Evolutionary conservation across 2,888 invertebrate species (phyloP), one percentile per base, ranked within the genome.

Genomic region (Thecocarcelia acutangulata): DNA sequence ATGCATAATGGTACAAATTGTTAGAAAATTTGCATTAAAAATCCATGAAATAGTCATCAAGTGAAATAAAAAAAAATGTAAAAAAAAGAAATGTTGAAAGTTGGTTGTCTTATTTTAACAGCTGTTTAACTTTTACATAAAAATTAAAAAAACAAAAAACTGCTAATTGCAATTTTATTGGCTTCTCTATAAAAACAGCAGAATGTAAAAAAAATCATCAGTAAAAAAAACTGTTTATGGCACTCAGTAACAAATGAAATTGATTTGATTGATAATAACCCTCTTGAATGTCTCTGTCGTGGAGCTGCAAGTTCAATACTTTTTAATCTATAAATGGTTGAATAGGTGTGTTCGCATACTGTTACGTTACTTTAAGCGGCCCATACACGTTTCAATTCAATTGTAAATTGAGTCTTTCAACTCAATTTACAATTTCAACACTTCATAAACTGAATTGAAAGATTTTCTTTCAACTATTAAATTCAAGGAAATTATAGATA

Each of bases 141-240:
- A 48, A 21, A 13, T 24, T 58, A 13, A 85, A 84, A 83, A 12
- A 86, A 85, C 79, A 83, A 13, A 86, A 85, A 80, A 77, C 64
- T 77, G 64, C 86, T 87, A 88, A 88, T 89, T 87, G 86, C 85
- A 85, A 79, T 86, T 87, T 84, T 85, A 87, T 85, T 84, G 80
- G 52, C 28, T 74, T 56, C 56, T 19, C n/a, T 52, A 42, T 58
- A 40, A 40, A 21, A 63, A n/a, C 21, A 66, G 64, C 19, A 40
- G 11, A 17, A 33, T 40, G 13, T 21, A 64, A 4, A 15, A 66
- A 21, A 21, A 28, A 28, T 24, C n/a, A 40, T 0, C 4, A n/a
- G 21, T 50, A 2, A 37, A 40, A 13, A 58, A 12, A 52, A 46
- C 33, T 54, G 13, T 59, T 69, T 59, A 42, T 58, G 48, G 17